A percentile compares a stretch with the other conserved stretches of the same genome.
Evolutionary conservation across 2,888 invertebrate genomes (phyloP).

Genomic region (Scaptomyza reducta): DNA sequence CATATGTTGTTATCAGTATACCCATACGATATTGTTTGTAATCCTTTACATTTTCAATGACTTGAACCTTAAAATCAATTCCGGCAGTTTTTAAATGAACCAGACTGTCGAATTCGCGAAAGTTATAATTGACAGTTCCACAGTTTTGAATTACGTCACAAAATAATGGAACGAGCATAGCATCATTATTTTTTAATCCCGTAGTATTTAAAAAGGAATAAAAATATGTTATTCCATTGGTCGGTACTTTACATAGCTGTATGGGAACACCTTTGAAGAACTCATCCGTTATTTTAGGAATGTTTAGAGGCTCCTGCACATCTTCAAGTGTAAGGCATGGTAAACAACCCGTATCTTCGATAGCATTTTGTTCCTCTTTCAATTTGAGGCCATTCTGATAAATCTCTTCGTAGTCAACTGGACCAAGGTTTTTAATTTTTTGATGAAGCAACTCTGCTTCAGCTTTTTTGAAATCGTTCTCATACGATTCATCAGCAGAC

Average conservation of each 20-base stretch:
- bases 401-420: slow-evolving; percentile 86
- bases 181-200: slow-evolving; percentile 88
- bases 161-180: slow-evolving; percentile 91
- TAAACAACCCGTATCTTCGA: slow-evolving; percentile 89
- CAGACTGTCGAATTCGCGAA: slow-evolving; percentile 91
- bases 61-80: slow-evolving; percentile 87
- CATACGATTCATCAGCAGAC: slow-evolving; percentile 92
- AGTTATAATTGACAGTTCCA: slow-evolving; percentile 92
- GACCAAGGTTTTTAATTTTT: slow-evolving; percentile 86
- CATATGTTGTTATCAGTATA: slow-evolving; percentile 89
- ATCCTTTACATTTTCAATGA: slow-evolving; percentile 89
- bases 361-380: slow-evolving; percentile 88
- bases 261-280: slow-evolving; percentile 86
- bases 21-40: slow-evolving; percentile 90
- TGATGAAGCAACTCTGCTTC: slow-evolving; percentile 88
- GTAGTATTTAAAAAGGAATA: slow-evolving; percentile 90
- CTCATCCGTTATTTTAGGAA: slow-evolving; percentile 64
- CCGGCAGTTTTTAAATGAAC: slow-evolving; percentile 90
- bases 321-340: slow-evolving; percentile 92
- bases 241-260: slow-evolving; percentile 92
- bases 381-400: slow-evolving; percentile 89
- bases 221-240: slow-evolving; percentile 95
- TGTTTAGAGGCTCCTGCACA: slow-evolving; percentile 87
- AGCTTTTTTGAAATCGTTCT: slow-evolving; percentile 87
- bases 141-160: slow-evolving; percentile 91